These are phyloP conservation scores for Poecile atricapillus DNA, from an alignment of 2,113 vertebrate genomes.

Conservation along the genomic window DNA sequence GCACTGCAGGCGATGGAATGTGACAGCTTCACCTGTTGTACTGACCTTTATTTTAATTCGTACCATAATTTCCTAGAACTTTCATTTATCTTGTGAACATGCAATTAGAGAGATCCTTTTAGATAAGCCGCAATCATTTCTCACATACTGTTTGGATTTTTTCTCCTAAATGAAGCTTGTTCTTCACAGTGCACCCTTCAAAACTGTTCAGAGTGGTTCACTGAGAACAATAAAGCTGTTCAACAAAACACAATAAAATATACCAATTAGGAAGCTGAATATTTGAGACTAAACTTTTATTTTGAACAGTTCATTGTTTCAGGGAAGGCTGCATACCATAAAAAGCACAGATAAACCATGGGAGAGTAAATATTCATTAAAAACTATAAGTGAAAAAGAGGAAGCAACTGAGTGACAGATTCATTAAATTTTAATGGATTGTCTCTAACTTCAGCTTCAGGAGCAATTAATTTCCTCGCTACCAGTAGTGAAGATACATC, in stretches of 20 bases:
- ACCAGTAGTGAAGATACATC: neutral
- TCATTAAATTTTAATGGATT: slow-evolving; percentile 47
- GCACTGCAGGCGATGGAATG: neutral
- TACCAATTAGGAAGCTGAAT: neutral
- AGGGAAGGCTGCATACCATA: neutral
- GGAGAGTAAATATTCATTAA: neutral
- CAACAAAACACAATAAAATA: neutral
- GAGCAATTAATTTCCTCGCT: slow-evolving; percentile 41
- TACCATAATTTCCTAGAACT: slow-evolving; percentile 23
- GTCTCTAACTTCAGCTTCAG: slow-evolving; percentile 16
- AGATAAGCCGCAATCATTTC: slow-evolving; percentile 2
- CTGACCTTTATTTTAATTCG: slow-evolving; percentile 48
- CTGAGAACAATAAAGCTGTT: neutral
- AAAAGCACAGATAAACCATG: neutral
- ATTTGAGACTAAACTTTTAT: neutral
- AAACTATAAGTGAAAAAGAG: neutral
- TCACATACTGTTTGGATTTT: neutral
- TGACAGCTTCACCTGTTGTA: slow-evolving; percentile 43
- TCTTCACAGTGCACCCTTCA: neutral
- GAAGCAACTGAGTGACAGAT: neutral
- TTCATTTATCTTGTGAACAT: slow-evolving; percentile 22
- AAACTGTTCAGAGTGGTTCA: neutral
- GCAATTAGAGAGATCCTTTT: slow-evolving; percentile 32
- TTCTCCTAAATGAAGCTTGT: neutral
- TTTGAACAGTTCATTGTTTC: neutral